A percentile compares a stretch with the other conserved stretches of the same genome.
These are phyloP conservation scores for Trissolcus basalis DNA, from an alignment of 1,140 invertebrate genomes.

Conservation along the genomic window DNA sequence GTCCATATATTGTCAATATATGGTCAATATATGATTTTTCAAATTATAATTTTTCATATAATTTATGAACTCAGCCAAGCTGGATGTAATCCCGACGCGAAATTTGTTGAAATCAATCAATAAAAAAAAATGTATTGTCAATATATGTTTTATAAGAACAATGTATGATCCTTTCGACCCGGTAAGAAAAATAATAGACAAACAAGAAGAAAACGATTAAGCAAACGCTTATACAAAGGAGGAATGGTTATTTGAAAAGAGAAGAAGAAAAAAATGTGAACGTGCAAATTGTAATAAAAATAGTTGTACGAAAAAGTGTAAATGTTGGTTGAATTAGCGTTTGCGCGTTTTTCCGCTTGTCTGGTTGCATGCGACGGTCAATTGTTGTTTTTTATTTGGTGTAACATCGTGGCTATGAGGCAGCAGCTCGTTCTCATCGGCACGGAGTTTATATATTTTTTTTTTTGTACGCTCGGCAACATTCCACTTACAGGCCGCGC, in stretches of 20 bases:
- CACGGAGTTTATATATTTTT: conserved; percentile 57
- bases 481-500: conserved; percentile 47
- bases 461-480: conserved; percentile 47
- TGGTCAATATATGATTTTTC: too few species aligned
- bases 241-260: not conserved
- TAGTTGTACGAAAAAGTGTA: not conserved
- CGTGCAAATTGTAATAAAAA: not conserved
- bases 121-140: too few species aligned
- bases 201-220: too few species aligned
- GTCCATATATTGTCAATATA: too few species aligned
- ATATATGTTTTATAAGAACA: too few species aligned
- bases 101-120: too few species aligned
- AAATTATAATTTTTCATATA: too few species aligned
- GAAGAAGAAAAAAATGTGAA: not conserved
- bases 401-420: conserved; percentile 45
- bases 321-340: conserved; percentile 23
- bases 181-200: too few species aligned
- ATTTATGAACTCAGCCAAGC: too few species aligned
- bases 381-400: conserved; percentile 35
- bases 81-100: too few species aligned
- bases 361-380: conserved; percentile 13
- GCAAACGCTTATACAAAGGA: too few species aligned
- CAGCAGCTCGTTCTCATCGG: conserved; percentile 40
- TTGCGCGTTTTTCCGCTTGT: conserved; percentile 6
- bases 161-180: too few species aligned